Base-by-base conservation (phyloP, 2,888 invertebrate genomes). In the Stictocephala bisonia region DNA sequence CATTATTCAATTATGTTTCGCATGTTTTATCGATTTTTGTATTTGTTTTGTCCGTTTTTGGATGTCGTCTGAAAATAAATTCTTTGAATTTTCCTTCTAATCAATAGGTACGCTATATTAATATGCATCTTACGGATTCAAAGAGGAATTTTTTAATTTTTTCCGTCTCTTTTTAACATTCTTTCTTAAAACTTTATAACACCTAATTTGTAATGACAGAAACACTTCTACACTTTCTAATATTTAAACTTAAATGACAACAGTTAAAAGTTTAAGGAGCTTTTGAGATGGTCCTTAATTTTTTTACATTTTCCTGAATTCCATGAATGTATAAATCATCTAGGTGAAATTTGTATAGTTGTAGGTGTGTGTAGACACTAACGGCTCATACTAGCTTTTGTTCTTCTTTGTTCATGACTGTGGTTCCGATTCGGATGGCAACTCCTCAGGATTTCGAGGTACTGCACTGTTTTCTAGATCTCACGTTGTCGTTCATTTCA, bases 391-490 rank as follows among this genome's bases (percentile, higher is more conserved):
- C 41, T 64, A 64, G 64, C 44, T 64, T 64, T 64, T 27, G 27
- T 22, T 64, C 40, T 64, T 64, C 64, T 64, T 64, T 64, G 64
- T 64, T 35, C 64, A 64, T 64, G 40, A 40, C 64, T 64, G 40
- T 64, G 64, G 64, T 64, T 64, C 64, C 44, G 64, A n/a, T 73
- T 73, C 68, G 77, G 78, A 77, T 77, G 58, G 66, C 74, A 87
- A 86, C 88, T 88, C 88, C 87, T 87, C 89, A 91, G 93, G 93
- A 93, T 89, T 93, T 93, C 90, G 93, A 93, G 93, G 93, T 93
- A 93, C 87, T 78, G 77, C 85, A 86, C 83, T 84, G 84, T 67
- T 76, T 75, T 72, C 64, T 73, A 73, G 73, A 68, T 73, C 73
- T 70, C 73, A 76, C 74, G 74, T 70, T 77, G 76, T 76, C 78